A percentile compares a stretch with the other conserved stretches of the same genome.
Evolutionary conservation across 2,888 invertebrate genomes (phyloP).

Genomic region (Mallateleia sp.): DNA sequence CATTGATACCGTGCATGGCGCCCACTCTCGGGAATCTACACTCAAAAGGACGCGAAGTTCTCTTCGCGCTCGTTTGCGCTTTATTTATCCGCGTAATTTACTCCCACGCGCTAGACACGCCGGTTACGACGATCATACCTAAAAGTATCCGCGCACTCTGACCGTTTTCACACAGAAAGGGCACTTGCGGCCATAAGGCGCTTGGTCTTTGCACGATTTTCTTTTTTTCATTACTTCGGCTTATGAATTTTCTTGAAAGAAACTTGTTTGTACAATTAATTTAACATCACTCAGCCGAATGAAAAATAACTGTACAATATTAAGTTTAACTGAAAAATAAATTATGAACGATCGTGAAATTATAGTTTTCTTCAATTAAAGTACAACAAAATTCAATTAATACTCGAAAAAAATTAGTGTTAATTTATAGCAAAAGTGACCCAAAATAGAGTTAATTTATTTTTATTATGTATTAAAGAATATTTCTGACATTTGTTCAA

Average conservation of each 20-base stretch:
- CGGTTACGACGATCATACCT: conserved; percentile 86
- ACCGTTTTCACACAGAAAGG: conserved; percentile 64
- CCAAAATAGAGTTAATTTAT: too few species aligned
- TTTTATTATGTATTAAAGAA: too few species aligned
- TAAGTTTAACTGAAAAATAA: too few species aligned
- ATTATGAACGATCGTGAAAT: too few species aligned
- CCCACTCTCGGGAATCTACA: conserved; percentile 85
- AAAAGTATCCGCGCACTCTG: conserved; percentile 79
- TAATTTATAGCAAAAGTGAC: too few species aligned
- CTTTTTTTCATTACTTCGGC: conserved; percentile 10
- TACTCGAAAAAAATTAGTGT: too few species aligned
- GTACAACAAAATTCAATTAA: too few species aligned
- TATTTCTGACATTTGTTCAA: too few species aligned
- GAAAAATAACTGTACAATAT: too few species aligned
- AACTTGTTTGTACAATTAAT: not conserved
- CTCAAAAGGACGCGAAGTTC: conserved; percentile 86
- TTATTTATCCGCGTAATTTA: conserved; percentile 88
- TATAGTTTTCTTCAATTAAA: too few species aligned
- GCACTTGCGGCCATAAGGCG: conserved; percentile 27
- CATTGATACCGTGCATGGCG: conserved; percentile 72
- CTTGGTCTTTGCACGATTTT: conserved; percentile 16
- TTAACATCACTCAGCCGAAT: too few species aligned
- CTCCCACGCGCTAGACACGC: conserved; percentile 85
- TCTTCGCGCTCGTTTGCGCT: conserved; percentile 84
- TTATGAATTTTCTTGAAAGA: conserved; percentile 28